Base-by-base conservation (phyloP, 2,797 vertebrate genomes). In the Heliangelus exortis region DNA sequence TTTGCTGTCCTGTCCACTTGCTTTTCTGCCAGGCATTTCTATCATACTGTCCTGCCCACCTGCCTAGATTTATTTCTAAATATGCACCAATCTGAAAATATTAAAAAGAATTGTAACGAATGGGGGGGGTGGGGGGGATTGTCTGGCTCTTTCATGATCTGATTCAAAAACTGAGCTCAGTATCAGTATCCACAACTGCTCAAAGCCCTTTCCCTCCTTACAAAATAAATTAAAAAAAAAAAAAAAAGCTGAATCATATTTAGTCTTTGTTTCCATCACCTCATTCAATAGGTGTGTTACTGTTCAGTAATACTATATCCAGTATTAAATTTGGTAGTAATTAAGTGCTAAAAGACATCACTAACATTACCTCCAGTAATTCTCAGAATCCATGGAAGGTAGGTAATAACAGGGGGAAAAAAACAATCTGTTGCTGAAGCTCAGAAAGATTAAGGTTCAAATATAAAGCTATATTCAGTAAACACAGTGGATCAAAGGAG, bases 1-100 rank as follows among this genome's bases (percentile, higher is more conserved):
- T 94, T 81, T 95, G 85, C 91, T 85, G 55, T 86, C 50, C 78
- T 91, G 62, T 92, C 89, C 83, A 89, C 89, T 95, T 91, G 91
- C 79, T 93, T 89, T 92, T 95, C 43, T 89, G 92, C 92, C 74
- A 94, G 80, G 83, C 83, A 19, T 96, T 96, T 96, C 63, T 91
- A 21, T 84, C 95, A 79, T 82, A 23, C 20, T 61, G 80, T 95
- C 74, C 91, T 84, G 92, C 85, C 89, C 95, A 73, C 74, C 67
- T 97, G 78, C 95, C 92, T 84, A 95, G 82, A 94, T 95, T 96
- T 97, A 91, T 92, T 95, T 97, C 84, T 82, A 94, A 97, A 91
- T 92, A 88, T 81, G 71, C 69, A 92, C 93, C 58, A 89, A 74
- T 94, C 87, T 95, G 92, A 73, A 15, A 80, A 66, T 21, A 91